Conservation (phyloP, 2,797 vertebrate genomes). For the Manis pentadactyla region DNA sequence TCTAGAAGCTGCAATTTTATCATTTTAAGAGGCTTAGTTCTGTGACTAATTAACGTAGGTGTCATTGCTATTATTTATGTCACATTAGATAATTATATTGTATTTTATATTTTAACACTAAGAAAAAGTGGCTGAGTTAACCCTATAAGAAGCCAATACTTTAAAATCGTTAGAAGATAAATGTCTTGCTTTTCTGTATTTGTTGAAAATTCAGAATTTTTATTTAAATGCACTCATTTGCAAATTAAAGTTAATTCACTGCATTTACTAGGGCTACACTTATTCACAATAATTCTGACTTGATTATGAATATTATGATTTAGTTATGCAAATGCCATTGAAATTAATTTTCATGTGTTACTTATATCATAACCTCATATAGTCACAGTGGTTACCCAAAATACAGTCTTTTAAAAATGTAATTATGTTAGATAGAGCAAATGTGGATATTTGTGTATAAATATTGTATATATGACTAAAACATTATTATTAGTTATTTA, state of each 20-base stretch:
- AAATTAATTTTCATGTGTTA: slow-evolving; percentile 40
- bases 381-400: slow-evolving; percentile 31
- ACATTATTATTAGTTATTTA: neutral
- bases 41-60: neutral
- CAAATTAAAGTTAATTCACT: slow-evolving; percentile 65
- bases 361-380: slow-evolving; percentile 1
- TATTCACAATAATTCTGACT: slow-evolving; percentile 34
- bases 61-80: slow-evolving; percentile 2
- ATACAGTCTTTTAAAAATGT: neutral
- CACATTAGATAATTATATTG: neutral
- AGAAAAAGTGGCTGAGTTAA: neutral
- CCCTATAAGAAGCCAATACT: neutral
- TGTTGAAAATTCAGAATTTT: slow-evolving; percentile 24
- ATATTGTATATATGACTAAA: neutral
- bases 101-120: neutral
- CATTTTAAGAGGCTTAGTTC: neutral
- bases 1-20: neutral
- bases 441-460: neutral
- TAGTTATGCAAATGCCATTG: slow-evolving; percentile 32
- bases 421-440: neutral
- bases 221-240: slow-evolving; percentile 48
- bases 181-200: neutral
- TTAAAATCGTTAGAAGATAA: neutral
- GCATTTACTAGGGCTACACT: slow-evolving; percentile 28
- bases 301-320: slow-evolving; percentile 51